phyloP scores from a whole-genome alignment of 2,797 vertebrate genomes.

The Pangasius djambal region DNA sequence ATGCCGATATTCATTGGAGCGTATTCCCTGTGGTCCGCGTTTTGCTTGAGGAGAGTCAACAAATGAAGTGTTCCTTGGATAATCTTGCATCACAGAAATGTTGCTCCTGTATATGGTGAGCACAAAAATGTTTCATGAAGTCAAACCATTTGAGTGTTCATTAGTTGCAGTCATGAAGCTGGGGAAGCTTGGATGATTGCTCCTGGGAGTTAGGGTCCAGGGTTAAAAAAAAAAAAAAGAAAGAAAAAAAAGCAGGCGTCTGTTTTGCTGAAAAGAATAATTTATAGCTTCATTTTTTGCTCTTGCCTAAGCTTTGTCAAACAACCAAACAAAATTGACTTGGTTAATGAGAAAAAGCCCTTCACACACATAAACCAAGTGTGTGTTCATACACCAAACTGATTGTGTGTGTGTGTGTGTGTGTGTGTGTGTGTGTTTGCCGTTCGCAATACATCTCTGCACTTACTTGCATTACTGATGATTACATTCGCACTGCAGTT shows the following conservation, averaged over 20 bases:
- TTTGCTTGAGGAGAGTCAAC: conserved; percentile 20
- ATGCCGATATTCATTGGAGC: conserved; percentile 16
- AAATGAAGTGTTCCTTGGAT: conserved; percentile 25
- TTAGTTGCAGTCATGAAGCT: no score
- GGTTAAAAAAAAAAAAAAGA: background rate
- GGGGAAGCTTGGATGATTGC: no score
- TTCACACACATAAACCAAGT: background rate
- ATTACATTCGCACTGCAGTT: conserved; percentile 31
- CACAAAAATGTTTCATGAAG: background rate
- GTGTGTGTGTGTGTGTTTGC: background rate
- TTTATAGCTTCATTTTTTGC: background rate
- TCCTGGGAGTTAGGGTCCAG: background rate
- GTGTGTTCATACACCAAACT: conserved; percentile 6
- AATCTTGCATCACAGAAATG: conserved; percentile 9
- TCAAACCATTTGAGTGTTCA: background rate
- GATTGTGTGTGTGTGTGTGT: background rate
- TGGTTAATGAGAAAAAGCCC: conserved; percentile 1
- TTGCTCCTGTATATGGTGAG: conserved; percentile 1
- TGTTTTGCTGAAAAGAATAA: background rate
- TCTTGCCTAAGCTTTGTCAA: conserved; percentile 1
- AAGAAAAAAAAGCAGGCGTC: background rate
- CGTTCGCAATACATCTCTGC: background rate
- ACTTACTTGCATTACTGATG: conserved; percentile 42
- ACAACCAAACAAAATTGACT: conserved; percentile 7
- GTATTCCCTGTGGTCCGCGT: conserved; percentile 19